phyloP scores from a whole-genome alignment of 1,140 invertebrate genomes.

The Nixonia krombeini region DNA sequence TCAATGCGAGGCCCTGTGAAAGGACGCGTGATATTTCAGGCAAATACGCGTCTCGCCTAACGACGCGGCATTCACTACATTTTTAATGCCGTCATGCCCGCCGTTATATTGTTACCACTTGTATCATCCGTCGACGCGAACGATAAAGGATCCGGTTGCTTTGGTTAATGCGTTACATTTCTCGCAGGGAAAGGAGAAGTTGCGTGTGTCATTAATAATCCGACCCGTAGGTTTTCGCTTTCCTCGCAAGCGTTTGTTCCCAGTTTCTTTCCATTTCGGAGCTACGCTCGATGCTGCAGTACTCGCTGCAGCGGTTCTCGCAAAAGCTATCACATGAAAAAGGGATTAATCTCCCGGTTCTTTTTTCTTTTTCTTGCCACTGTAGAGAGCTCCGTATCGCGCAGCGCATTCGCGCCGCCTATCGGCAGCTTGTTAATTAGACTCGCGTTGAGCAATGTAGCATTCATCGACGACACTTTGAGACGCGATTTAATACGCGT shows the following conservation, averaged over 20 bases:
- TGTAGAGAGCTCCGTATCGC: slow-evolving; percentile 3
- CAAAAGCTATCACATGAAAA: slow-evolving; percentile 60
- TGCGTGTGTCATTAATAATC: slow-evolving; percentile 41
- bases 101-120: slow-evolving; percentile 20
- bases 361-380: slow-evolving; percentile 11
- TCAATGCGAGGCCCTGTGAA: slow-evolving; percentile 14
- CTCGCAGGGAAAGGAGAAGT: slow-evolving; percentile 9
- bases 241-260: no score
- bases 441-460: slow-evolving; percentile 45
- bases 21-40: slow-evolving; percentile 37
- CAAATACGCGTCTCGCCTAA: slow-evolving; percentile 42
- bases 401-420: slow-evolving; percentile 2
- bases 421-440: slow-evolving; percentile 54
- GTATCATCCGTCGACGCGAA: no score
- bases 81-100: slow-evolving; percentile 19
- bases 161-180: no score
- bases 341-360: slow-evolving; percentile 60
- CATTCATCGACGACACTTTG: slow-evolving; percentile 50
- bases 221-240: slow-evolving; percentile 12
- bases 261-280: no score
- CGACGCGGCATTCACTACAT: slow-evolving; percentile 26
- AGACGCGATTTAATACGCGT: slow-evolving; percentile 13
- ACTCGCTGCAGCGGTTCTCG: slow-evolving; percentile 60
- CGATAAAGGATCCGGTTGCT: no score
- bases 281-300: no score